Base-by-base conservation (phyloP, 2,113 vertebrate species). In the Todiramphus saurophagus region DNA sequence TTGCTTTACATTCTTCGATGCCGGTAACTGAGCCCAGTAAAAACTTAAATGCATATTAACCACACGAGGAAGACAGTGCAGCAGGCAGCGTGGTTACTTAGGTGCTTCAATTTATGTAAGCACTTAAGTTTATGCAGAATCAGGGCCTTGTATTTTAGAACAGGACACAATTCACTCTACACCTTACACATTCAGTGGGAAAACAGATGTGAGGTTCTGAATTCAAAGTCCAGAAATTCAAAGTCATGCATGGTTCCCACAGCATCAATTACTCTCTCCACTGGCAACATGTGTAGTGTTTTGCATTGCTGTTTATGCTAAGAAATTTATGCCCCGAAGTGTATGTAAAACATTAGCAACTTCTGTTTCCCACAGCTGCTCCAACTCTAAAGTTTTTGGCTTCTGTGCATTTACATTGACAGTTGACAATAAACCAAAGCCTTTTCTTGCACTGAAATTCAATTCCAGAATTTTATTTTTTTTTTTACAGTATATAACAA, bases 191-290 rank as follows among this genome's bases (percentile, higher is more conserved):
- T 33, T 82, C 70, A 94, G 55, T 51, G 83, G 87, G 70, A 89
- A 91, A 92, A 70, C 58, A 94, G 75, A 67, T 85, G 87, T 64
- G 58, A 87, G 69, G 87, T 81, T 96, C 73, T 86, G 74, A 92
- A 93, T 88, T 89, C 92, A 21, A 87, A 85, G 87, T 43, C 87
- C 89, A 93, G 77, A 97, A 97, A 97, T 93, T 93, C 78, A 70
- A 95, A 96, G 87, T 96, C 88, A 96, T 87, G 59, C n/a, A 8
- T 35, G 63, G 56, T 66, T 96, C 92, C 86, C 91, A 93, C 48
- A 95, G 92, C 86, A 87, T 81, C 67, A 89, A 91, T 86, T 92
- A 88, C 58, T 97, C 85, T 97, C 89, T 76, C 51, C 35, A 62
- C 73, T 90, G 73, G 79, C 78, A 25, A 94, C 76, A 62, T 87